Percentiles rank a stretch among this genome's conserved stretches.
Evolutionary conservation across 2,888 invertebrate genomes (phyloP).

Genomic region (Drosophila limbata): DNA sequence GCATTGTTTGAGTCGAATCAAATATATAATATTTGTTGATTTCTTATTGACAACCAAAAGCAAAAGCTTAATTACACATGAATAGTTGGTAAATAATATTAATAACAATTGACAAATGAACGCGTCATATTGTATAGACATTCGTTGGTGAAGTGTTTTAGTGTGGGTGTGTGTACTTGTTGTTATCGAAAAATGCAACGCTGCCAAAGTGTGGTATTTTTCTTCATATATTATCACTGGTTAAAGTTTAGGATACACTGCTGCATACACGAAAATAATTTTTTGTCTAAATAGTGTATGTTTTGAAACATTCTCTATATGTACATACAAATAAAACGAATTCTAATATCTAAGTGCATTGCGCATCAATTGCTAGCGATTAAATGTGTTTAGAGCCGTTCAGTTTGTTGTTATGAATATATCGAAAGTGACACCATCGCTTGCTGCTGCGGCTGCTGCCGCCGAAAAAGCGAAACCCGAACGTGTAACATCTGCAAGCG

Average conservation of each 20-base stretch:
- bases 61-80: background rate
- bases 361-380: constrained; percentile 54
- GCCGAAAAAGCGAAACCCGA: constrained; percentile 82
- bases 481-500: constrained; percentile 75
- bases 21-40: background rate
- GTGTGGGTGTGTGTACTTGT: constrained; percentile 59
- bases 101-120: background rate
- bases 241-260: constrained; percentile 69
- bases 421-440: constrained; percentile 81
- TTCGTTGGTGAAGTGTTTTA: constrained; percentile 20
- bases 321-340: constrained; percentile 53
- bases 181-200: constrained; percentile 65
- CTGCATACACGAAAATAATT: constrained; percentile 75
- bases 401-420: constrained; percentile 78
- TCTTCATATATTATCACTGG: constrained; percentile 66
- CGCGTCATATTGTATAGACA: background rate
- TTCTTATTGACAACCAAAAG: background rate
- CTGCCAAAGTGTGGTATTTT: constrained; percentile 63
- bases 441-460: constrained; percentile 78
- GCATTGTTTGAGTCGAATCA: constrained; percentile 1
- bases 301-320: constrained; percentile 74
- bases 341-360: constrained; percentile 47
- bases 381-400: constrained; percentile 55
- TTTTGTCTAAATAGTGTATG: constrained; percentile 72
- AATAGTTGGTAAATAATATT: background rate